A percentile compares a stretch with the other conserved stretches of the same genome.
These are phyloP conservation scores for Esox niger DNA, from an alignment of 2,113 vertebrate genomes.

Conservation along the genomic window DNA sequence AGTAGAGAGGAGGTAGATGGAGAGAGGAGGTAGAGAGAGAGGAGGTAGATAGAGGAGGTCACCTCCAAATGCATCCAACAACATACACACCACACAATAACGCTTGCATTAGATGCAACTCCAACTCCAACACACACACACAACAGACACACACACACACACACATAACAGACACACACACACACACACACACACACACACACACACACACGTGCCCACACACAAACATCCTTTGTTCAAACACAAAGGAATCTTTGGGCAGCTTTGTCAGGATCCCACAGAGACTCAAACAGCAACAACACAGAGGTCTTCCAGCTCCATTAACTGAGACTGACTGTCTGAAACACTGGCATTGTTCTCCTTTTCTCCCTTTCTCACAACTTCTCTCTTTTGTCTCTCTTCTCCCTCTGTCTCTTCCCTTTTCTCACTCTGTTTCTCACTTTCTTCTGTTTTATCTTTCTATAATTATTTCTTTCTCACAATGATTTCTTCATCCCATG, in stretches of 20 bases:
- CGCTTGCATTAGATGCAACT: no score
- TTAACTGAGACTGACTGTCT: constrained; percentile 50
- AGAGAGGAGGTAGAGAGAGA: no score
- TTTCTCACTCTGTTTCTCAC: no score
- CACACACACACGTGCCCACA: neutral
- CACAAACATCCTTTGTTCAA: constrained; percentile 59
- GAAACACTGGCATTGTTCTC: constrained; percentile 51
- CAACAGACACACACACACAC: constrained; percentile 4
- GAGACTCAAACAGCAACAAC: constrained; percentile 53
- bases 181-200: constrained; percentile 24
- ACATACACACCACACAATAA: neutral
- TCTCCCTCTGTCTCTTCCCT: neutral
- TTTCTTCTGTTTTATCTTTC: no score
- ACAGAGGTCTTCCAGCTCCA: constrained; percentile 58
- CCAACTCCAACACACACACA: no score
- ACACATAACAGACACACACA: constrained; percentile 26
- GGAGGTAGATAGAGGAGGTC: no score
- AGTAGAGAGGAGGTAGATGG: no score
- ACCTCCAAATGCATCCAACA: no score
- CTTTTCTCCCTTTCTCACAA: constrained; percentile 23
- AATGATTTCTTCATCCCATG: no score
- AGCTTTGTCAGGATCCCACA: constrained; percentile 66
- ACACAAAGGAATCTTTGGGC: constrained; percentile 61
- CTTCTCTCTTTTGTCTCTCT: neutral
- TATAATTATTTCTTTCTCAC: no score